Percentiles rank a stretch among this genome's conserved stretches.
Evolutionary conservation across 2,888 invertebrate genomes (phyloP).

Genomic region (Andrena chrysosceles): DNA sequence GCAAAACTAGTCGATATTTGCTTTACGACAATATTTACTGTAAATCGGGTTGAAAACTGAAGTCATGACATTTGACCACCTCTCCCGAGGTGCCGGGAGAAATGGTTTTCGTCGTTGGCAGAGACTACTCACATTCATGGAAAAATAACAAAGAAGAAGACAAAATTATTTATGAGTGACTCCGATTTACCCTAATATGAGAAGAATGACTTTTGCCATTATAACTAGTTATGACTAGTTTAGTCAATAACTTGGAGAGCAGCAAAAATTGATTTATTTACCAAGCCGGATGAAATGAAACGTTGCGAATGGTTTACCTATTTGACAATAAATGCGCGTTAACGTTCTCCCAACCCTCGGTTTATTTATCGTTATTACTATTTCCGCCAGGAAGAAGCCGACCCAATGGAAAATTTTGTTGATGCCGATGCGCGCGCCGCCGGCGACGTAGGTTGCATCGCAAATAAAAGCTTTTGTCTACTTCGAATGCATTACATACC

Average conservation of each 20-base stretch:
- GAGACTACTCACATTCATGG: no score
- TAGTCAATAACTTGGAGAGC: background rate
- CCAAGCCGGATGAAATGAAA: background rate
- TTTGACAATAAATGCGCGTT: background rate
- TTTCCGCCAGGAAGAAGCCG: conserved; percentile 9
- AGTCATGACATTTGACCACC: no score
- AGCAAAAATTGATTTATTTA: background rate
- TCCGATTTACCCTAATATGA: background rate
- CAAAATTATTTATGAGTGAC: no score
- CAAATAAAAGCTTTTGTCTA: conserved; percentile 50
- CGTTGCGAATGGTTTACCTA: background rate
- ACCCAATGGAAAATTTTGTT: conserved; percentile 47
- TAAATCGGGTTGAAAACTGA: no score
- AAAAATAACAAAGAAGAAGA: no score
- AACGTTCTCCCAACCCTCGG: conserved; percentile 4
- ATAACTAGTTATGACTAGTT: background rate
- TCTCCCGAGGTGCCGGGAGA: no score
- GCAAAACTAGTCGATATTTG: no score
- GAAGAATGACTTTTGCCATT: background rate
- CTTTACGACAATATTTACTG: no score
- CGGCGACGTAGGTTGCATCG: conserved; percentile 27
- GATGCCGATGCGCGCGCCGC: conserved; percentile 29
- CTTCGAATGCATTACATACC: conserved; percentile 50
- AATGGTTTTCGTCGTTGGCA: no score
- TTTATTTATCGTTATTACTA: conserved; percentile 19